Evolutionary conservation across 2,888 invertebrate species (phyloP).

Genomic region (Peribatodes rhomboidaria): DNA sequence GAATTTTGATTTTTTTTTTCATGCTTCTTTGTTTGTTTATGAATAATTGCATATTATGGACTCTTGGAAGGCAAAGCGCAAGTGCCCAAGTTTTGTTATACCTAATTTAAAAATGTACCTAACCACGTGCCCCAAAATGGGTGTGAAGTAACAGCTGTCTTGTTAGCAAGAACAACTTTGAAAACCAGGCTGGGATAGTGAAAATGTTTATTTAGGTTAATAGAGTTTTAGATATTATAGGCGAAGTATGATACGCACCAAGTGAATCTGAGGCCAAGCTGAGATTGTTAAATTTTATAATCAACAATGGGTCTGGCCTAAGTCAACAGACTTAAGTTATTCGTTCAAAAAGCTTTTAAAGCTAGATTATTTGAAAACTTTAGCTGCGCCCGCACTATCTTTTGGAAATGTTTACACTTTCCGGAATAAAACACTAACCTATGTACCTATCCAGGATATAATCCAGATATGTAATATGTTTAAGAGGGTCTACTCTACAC

Average conservation of each 20-base stretch:
- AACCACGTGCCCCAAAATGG: neutral
- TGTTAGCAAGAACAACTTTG: slow-evolving; percentile 29
- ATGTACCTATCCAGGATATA: too few relatives aligned
- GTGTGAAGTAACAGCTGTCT: slow-evolving; percentile 23
- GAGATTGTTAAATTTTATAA: slow-evolving; percentile 19
- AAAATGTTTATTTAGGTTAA: slow-evolving; percentile 34
- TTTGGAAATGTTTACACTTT: too few relatives aligned
- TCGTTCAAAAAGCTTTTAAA: neutral
- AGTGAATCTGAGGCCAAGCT: slow-evolving; percentile 22
- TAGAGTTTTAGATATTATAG: slow-evolving; percentile 27
- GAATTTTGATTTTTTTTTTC: too few relatives aligned
- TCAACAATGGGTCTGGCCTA: slow-evolving; percentile 20
- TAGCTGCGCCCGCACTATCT: too few relatives aligned
- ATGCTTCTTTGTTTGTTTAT: too few relatives aligned
- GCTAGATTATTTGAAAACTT: too few relatives aligned
- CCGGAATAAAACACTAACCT: too few relatives aligned
- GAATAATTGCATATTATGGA: too few relatives aligned
- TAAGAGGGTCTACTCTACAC: too few relatives aligned
- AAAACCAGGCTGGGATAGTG: slow-evolving; percentile 1
- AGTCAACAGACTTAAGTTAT: slow-evolving; percentile 4
- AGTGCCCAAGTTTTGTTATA: too few relatives aligned
- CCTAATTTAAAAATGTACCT: slow-evolving; percentile 11
- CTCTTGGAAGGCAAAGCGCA: too few relatives aligned
- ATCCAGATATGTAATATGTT: too few relatives aligned
- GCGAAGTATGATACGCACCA: slow-evolving; percentile 15